These are phyloP conservation scores for Molorchus minor DNA, from an alignment of 2,888 invertebrate species.

Conservation along the genomic window DNA sequence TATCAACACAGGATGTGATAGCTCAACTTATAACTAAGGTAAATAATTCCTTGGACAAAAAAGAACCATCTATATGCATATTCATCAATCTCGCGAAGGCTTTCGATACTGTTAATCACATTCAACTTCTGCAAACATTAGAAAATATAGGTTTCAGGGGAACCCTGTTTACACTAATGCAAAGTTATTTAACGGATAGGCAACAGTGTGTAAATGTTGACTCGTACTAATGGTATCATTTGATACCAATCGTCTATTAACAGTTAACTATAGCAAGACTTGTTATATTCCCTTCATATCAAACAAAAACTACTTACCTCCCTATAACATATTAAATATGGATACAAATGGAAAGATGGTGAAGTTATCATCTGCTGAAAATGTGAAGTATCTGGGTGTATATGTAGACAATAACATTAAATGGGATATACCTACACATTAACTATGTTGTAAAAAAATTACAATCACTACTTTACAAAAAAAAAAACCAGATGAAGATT, in stretches of 20 bases:
- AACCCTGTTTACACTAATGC: background rate
- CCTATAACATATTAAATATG: background rate
- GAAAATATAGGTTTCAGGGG: background rate
- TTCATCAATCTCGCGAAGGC: background rate
- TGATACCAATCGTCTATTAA: background rate
- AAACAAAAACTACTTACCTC: background rate
- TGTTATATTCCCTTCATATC: background rate
- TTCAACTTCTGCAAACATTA: background rate
- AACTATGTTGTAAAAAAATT: background rate
- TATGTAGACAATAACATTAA: background rate
- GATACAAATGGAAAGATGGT: background rate
- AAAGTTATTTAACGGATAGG: too few species aligned
- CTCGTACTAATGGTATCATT: background rate
- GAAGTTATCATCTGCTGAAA: background rate
- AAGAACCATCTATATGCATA: background rate
- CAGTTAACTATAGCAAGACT: background rate
- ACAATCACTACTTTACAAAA: background rate
- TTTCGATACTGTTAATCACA: background rate
- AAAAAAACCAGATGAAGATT: background rate
- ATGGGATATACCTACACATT: background rate
- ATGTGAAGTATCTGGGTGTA: background rate
- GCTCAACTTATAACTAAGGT: background rate
- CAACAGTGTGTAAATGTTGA: background rate
- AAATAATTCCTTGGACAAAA: background rate
- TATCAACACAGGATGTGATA: background rate